Evolutionary conservation across 2,797 vertebrate genomes (phyloP), one percentile per base, ranked within the genome.

Genomic region (Gambelia wislizenii): DNA sequence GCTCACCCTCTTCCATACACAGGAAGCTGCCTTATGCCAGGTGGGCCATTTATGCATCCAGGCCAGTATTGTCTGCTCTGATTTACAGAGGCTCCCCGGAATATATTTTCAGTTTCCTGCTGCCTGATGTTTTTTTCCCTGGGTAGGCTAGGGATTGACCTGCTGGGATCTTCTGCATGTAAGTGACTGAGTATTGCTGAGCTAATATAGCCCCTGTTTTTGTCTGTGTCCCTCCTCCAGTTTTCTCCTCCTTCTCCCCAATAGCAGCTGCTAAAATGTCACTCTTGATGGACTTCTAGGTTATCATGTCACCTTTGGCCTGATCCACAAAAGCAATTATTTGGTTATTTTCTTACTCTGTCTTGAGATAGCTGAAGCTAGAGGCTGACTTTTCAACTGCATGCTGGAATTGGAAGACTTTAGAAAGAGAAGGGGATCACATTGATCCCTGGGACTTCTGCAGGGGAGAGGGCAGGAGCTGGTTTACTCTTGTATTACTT

Each of bases 251-350:
- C 56, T 39, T 59, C 54, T 56, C 52, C 6, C n/a, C 54, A 39
- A 20, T 4, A 25, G 39, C 33, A 44, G 75, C 52, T 85, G 84
- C 84, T 75, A 33, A 76, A 77, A 77, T 85, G 84, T 42, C 54
- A 61, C 18, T 16, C 69, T 88, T 61, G 59, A 88, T 88, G 59
- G 36, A 76, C 72, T 30, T 75, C 64, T 59, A 42, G 52, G 10
- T 84, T 72, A 79, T 69, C 49, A 42, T 42, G 27, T 70, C 30
- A 56, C 16, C 83, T 89, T 78, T 72, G 82, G 72, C 82, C 74
- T 27, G 52, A 80, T 59, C 76, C 25, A 78, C 42, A 20, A 30
- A 49, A 85, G 42, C 75, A 80, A 59, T 81, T 79, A 59, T 80
- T 59, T 18, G 70, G 59, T 83, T 77, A 77, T 78, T 64, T 89